Conservation (phyloP, 2,888 invertebrate species). For the Arctia plantaginis region DNA sequence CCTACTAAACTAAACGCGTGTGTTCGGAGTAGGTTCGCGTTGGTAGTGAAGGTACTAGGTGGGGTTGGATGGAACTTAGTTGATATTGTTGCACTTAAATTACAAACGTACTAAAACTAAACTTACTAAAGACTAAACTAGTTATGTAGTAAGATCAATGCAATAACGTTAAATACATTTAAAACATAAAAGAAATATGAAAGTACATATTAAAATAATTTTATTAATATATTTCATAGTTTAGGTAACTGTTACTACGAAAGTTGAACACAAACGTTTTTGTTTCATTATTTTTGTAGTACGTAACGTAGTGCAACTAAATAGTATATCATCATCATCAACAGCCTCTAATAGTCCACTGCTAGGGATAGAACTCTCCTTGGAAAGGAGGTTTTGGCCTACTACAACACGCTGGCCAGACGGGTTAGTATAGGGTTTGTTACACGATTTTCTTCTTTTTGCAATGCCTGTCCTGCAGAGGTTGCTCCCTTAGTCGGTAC, state of each 20-base stretch:
- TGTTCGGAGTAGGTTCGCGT: background rate
- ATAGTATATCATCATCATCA: no score
- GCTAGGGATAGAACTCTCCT: no score
- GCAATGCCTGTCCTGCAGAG: no score
- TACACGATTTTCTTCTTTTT: no score
- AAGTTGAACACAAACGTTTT: conserved; percentile 12
- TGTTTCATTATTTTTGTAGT: background rate
- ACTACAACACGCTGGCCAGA: no score
- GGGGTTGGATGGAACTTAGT: background rate
- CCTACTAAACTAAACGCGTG: background rate
- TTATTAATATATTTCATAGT: conserved; percentile 29
- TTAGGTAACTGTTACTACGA: conserved; percentile 10
- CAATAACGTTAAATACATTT: background rate
- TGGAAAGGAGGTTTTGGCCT: no score
- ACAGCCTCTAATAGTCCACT: no score
- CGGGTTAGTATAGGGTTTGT: no score
- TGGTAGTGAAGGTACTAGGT: background rate
- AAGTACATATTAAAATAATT: conserved; percentile 14
- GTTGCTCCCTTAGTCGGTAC: no score
- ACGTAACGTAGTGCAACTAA: background rate
- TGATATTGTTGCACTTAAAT: background rate
- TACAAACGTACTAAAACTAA: background rate
- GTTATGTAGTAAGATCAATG: background rate
- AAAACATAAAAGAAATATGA: background rate
- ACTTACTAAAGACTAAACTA: background rate